phyloP scores from a whole-genome alignment of 2,113 vertebrate species.

The Callipepla squamata region DNA sequence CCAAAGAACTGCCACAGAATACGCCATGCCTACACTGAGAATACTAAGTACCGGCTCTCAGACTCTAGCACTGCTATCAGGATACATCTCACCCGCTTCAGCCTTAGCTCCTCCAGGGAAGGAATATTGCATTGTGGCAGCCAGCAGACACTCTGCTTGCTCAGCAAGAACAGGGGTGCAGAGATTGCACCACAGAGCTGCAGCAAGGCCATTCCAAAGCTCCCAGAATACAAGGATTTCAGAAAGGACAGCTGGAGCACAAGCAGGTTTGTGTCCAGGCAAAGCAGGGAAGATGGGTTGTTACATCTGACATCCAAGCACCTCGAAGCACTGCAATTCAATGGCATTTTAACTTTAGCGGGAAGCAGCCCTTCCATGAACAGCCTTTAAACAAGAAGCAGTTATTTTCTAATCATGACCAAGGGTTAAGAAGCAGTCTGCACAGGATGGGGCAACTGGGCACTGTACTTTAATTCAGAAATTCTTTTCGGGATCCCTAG shows the following conservation, averaged over 20 bases:
- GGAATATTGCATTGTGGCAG: not conserved
- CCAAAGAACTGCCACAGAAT: not conserved
- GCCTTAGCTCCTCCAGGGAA: slow-evolving; percentile 4
- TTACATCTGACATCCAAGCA: not conserved
- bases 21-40: not conserved
- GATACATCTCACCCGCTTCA: not conserved
- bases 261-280: not conserved
- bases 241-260: not conserved
- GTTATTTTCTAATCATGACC: not conserved
- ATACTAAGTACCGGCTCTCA: not conserved
- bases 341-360: not conserved
- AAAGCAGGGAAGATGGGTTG: not conserved
- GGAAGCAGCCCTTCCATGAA: not conserved
- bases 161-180: not conserved
- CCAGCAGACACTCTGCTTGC: not conserved
- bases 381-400: not conserved
- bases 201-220: not conserved
- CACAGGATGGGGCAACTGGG: not conserved
- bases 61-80: not conserved
- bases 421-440: not conserved
- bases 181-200: not conserved
- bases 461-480: not conserved
- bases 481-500: not conserved
- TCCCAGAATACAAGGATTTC: not conserved
- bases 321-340: not conserved